Evolutionary conservation across 2,797 vertebrate species (phyloP), one percentile per base, ranked within the genome.

Genomic region (Heterohyrax brucei): DNA sequence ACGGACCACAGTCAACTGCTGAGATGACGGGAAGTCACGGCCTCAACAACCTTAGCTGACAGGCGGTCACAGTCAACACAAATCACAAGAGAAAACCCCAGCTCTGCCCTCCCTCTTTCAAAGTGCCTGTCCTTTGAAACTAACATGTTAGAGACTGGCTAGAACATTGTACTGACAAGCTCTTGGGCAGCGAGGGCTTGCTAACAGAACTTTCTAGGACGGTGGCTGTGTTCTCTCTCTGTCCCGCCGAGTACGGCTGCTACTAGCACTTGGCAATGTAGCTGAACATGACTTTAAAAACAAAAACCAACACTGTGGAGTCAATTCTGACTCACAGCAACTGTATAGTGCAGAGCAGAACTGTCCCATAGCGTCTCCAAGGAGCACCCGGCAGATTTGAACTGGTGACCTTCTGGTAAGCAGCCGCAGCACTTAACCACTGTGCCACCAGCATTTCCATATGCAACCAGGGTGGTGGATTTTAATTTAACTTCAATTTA

Each of bases 401-500:
- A 39, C 39, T 39, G 39, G 39, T 39, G 39, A 39, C 39, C 39
- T 39, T 39, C 39, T 39, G 39, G 39, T 39, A 39, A 39, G 39
- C 39, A 39, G 39, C 39, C 39, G 39, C 39, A 39, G 39, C 39
- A 39, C 39, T 3, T 39, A 39, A 39, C 39, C 39, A 39, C 39
- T 39, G 39, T 39, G 39, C 39, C 39, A 39, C 39, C 3, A 39
- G 39, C 39, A 3, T 39, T 39, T 39, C 39, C 39, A 39, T 39
- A 72, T 18, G 28, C 68, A 56, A 75, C 73, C 22, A n/a, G 85
- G 46, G 46, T 59, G 61, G n/a, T 81, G 24, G 72, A 68, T 66
- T 93, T 87, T 13, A 39, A 13, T 64, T 87, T 46, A 73, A 83
- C 28, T 79, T 87, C 78, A 46, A 94, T 16, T 61, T 81, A 81